Percentiles rank a stretch among this genome's conserved stretches.
Conservation (phyloP, 2,888 invertebrate species). For the Lycia hirtaria region DNA sequence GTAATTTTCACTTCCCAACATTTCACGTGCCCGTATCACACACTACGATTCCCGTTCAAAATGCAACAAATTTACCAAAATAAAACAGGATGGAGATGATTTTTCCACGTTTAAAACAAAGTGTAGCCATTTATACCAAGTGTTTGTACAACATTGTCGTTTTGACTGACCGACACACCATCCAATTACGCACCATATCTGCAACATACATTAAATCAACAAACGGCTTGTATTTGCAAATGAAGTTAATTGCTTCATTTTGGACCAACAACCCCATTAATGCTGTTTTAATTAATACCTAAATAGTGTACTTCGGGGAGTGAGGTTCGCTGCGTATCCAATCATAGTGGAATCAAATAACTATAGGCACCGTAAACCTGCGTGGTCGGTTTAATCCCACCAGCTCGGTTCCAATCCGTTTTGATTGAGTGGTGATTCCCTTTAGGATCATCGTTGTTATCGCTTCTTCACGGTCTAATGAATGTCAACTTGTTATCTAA, state of each 20-base stretch:
- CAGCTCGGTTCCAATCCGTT: slow-evolving; percentile 30
- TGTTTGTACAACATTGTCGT: too few species aligned
- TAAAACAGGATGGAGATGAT: too few species aligned
- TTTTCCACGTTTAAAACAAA: too few species aligned
- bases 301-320: slow-evolving; percentile 53
- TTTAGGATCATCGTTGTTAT: slow-evolving; percentile 27
- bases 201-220: slow-evolving; percentile 49
- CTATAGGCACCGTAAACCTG: slow-evolving; percentile 23
- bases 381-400: slow-evolving; percentile 40
- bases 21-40: too few species aligned
- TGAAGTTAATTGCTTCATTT: slow-evolving; percentile 62
- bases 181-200: slow-evolving; percentile 35
- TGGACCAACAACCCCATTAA: slow-evolving; percentile 54
- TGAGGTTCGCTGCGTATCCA: slow-evolving; percentile 57
- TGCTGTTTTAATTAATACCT: slow-evolving; percentile 66
- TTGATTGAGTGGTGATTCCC: slow-evolving; percentile 38
- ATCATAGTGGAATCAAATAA: slow-evolving; percentile 58
- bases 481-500: slow-evolving; percentile 3
- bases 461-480: slow-evolving; percentile 3
- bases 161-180: not conserved
- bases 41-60: too few species aligned
- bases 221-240: slow-evolving; percentile 53
- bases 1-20: too few species aligned
- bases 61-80: too few species aligned
- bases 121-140: too few species aligned